Conservation (phyloP, 1,140 invertebrate genomes). For the Battus philenor region DNA sequence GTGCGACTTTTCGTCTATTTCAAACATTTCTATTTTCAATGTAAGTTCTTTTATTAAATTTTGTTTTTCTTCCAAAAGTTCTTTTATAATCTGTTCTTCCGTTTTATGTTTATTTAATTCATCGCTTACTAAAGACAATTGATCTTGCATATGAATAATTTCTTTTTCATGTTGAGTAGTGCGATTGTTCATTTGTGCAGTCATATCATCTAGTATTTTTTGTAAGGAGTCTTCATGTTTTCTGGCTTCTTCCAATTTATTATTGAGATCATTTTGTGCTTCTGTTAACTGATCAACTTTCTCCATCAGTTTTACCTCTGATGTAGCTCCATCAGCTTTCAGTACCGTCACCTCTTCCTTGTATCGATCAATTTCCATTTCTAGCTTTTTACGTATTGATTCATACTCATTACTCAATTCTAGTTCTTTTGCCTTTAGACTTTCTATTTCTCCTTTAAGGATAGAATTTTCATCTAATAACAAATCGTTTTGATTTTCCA, state of each 20-base stretch:
- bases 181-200: constrained; percentile 48
- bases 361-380: constrained; percentile 60
- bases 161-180: constrained; percentile 60
- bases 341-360: constrained; percentile 60
- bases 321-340: constrained; percentile 63
- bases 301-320: constrained; percentile 69
- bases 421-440: constrained; percentile 57
- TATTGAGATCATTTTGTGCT: constrained; percentile 70
- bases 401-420: constrained; percentile 57
- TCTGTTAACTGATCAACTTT: constrained; percentile 69
- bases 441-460: constrained; percentile 63
- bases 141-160: constrained; percentile 42
- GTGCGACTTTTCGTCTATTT: constrained; percentile 70
- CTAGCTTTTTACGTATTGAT: constrained; percentile 48
- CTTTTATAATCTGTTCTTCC: constrained; percentile 42
- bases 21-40: constrained; percentile 66
- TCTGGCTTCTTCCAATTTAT: constrained; percentile 70
- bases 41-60: constrained; percentile 60
- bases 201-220: constrained; percentile 65
- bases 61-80: constrained; percentile 61
- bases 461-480: constrained; percentile 61
- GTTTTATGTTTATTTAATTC: constrained; percentile 44
- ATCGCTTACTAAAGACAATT: constrained; percentile 34
- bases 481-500: constrained; percentile 48
- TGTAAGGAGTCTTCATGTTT: constrained; percentile 68